Conservation (phyloP, 2,113 vertebrate species). For the Phrynosoma platyrhinos region DNA sequence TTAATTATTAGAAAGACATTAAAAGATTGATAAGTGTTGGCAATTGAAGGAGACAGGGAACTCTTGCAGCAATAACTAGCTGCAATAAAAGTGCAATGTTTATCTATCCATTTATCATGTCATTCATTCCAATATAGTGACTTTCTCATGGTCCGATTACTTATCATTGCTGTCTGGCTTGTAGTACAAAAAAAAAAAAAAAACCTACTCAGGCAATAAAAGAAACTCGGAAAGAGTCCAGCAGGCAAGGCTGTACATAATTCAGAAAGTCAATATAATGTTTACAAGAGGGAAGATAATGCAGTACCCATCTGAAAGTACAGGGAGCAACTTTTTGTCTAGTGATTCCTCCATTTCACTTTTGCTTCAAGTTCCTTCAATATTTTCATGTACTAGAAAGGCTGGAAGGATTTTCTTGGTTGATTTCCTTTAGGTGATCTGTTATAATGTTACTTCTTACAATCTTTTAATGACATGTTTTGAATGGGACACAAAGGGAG, state of each 20-base stretch:
- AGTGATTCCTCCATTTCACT: slow-evolving; percentile 43
- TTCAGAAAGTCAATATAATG: slow-evolving; percentile 65
- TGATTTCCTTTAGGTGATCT: slow-evolving; percentile 7
- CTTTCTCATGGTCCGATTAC: slow-evolving; percentile 35
- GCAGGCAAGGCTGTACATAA: slow-evolving; percentile 60
- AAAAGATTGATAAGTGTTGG: slow-evolving; percentile 44
- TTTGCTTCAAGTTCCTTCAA: slow-evolving; percentile 23
- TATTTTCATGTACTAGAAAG: slow-evolving; percentile 8
- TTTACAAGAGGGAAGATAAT: slow-evolving; percentile 55
- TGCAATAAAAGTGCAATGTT: neutral
- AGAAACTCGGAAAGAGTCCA: slow-evolving; percentile 57
- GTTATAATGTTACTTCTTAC: neutral
- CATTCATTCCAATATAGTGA: slow-evolving; percentile 8
- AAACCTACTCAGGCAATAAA: slow-evolving; percentile 60
- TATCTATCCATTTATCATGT: neutral
- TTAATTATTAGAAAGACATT: slow-evolving; percentile 20
- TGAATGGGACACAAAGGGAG: neutral
- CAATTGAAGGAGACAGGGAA: slow-evolving; percentile 4
- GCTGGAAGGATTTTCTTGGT: slow-evolving; percentile 6
- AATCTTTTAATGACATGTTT: slow-evolving; percentile 1
- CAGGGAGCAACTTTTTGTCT: slow-evolving; percentile 26
- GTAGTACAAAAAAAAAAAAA: slow-evolving; percentile 55
- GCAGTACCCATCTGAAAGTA: slow-evolving; percentile 52
- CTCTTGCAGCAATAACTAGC: neutral
- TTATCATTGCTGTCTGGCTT: slow-evolving; percentile 56